These are phyloP conservation scores for Platygyra sinensis DNA, from an alignment of 64 coral and sea anemone genomes.

Conservation along the genomic window DNA sequence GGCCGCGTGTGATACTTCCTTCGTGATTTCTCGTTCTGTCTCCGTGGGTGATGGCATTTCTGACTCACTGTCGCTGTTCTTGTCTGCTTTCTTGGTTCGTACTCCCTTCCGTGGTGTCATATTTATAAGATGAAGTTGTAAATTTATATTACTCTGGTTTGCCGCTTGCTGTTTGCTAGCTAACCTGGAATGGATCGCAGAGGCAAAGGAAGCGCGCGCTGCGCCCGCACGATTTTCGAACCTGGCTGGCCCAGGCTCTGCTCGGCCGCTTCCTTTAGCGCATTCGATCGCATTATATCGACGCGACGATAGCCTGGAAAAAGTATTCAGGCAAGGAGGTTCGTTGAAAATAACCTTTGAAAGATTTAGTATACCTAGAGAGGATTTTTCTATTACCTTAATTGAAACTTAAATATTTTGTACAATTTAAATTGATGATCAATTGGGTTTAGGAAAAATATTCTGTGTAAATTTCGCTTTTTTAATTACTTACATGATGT, in stretches of 20 bases:
- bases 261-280: background rate
- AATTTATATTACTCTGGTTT: background rate
- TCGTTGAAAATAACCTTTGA: too few species aligned
- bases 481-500: too few species aligned
- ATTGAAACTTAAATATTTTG: background rate
- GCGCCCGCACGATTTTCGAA: background rate
- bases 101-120: slow-evolving; percentile 34
- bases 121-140: background rate
- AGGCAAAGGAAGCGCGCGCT: background rate
- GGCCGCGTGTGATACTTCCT: background rate
- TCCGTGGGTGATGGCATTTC: background rate
- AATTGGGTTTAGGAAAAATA: too few species aligned
- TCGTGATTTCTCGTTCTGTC: background rate
- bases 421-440: too few species aligned
- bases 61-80: slow-evolving; percentile 33
- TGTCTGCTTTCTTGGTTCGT: background rate
- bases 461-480: too few species aligned
- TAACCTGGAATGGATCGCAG: background rate
- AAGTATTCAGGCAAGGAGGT: background rate
- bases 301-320: too few species aligned
- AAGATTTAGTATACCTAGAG: too few species aligned
- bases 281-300: too few species aligned
- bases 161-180: background rate
- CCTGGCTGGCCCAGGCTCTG: background rate
- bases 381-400: too few species aligned